Conservation (phyloP, 2,113 vertebrate species). For the Sinocyclocheilus rhinocerous region DNA sequence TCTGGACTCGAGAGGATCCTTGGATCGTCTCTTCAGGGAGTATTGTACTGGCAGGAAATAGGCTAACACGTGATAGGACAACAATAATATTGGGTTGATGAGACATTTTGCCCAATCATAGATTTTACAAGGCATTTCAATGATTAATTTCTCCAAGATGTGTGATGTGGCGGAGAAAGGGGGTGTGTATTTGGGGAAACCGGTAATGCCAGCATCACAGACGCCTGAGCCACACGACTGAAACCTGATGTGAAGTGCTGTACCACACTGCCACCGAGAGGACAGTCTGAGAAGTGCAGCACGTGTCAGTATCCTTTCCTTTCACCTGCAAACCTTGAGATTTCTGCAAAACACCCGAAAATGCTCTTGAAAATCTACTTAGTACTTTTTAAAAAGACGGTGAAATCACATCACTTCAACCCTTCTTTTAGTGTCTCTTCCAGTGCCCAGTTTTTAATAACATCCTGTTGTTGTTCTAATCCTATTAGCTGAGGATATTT, state of each 20-base stretch:
- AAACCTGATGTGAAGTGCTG: conserved; percentile 15
- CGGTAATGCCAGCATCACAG: conserved; percentile 32
- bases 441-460: conserved; percentile 3
- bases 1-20: conserved; percentile 16
- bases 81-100: neutral
- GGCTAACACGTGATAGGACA: neutral
- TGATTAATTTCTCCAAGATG: conserved; percentile 50
- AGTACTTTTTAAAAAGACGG: neutral
- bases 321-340: neutral
- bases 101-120: conserved; percentile 37
- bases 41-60: conserved; percentile 21
- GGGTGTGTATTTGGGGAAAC: neutral
- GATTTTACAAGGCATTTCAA: conserved; percentile 49
- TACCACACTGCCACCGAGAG: conserved; percentile 59
- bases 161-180: conserved; percentile 46
- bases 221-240: conserved; percentile 23
- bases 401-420: neutral
- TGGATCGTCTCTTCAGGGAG: conserved; percentile 24
- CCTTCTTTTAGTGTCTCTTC: neutral
- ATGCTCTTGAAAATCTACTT: neutral
- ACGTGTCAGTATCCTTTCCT: neutral
- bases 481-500: conserved; percentile 11
- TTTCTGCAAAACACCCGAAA: neutral
- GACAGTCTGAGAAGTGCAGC: neutral
- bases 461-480: conserved; percentile 23